Conservation (phyloP, 2,113 vertebrate genomes). For the Trichechus manatus region DNA sequence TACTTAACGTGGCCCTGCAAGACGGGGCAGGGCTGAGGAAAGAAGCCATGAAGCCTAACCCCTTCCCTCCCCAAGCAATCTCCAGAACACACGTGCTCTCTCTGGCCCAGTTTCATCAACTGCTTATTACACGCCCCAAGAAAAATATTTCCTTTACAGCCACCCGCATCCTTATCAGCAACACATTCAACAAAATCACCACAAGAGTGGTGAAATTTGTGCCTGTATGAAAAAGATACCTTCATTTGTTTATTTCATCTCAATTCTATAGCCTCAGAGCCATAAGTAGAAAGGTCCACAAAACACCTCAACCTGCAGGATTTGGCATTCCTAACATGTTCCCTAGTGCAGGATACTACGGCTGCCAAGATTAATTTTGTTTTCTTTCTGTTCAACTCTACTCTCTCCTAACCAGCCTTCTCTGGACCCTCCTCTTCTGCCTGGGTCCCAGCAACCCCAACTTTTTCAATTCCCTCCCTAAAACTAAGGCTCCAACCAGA, state of each 20-base stretch:
- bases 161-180: slow-evolving; percentile 74
- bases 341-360: fast-evolving
- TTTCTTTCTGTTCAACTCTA: neutral
- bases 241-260: neutral
- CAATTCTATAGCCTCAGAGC: neutral
- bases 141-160: slow-evolving; percentile 62
- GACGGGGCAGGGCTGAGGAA: neutral
- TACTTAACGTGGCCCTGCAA: neutral
- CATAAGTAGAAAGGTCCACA: neutral
- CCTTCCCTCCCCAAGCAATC: neutral
- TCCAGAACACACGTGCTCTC: neutral
- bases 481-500: neutral
- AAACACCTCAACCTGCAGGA: neutral
- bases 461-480: neutral
- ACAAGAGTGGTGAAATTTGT: neutral
- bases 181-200: slow-evolving; percentile 26
- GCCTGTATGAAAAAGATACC: slow-evolving; percentile 39
- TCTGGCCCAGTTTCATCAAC: slow-evolving; percentile 43
- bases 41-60: neutral
- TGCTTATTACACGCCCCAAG: slow-evolving; percentile 17
- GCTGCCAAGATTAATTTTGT: neutral
- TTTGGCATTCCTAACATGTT: neutral
- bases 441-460: neutral
- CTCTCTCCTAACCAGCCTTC: neutral
- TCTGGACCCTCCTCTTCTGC: neutral